Percentiles rank a stretch among this genome's conserved stretches.
These are phyloP conservation scores for Charaxes varanes DNA, from an alignment of 1,140 invertebrate genomes.

Conservation along the genomic window DNA sequence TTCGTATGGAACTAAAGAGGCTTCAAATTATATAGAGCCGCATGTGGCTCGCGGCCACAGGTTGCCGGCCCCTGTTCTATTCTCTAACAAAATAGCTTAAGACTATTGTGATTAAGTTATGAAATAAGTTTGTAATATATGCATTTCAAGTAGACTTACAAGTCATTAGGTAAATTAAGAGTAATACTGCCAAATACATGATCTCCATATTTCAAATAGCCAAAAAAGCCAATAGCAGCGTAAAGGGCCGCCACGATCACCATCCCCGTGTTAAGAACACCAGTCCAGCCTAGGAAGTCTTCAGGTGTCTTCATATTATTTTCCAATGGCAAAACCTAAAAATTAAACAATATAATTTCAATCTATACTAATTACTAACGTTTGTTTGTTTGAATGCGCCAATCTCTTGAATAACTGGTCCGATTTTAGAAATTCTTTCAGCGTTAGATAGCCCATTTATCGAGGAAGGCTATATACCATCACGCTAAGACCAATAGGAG, in stretches of 20 bases:
- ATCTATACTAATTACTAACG: too few species aligned
- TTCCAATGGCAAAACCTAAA: conserved; percentile 87
- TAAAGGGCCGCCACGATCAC: conserved; percentile 88
- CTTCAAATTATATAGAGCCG: too few species aligned
- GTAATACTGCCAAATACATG: conserved; percentile 87
- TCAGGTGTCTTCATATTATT: conserved; percentile 92
- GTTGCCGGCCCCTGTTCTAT: too few species aligned
- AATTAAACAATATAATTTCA: conserved; percentile 11
- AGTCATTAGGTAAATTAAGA: conserved; percentile 84
- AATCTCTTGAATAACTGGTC: too few species aligned
- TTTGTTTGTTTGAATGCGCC: too few species aligned
- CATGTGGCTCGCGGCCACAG: too few species aligned
- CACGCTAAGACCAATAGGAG: too few species aligned
- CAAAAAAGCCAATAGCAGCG: conserved; percentile 91
- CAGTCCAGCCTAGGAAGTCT: conserved; percentile 87
- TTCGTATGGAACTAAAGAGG: too few species aligned
- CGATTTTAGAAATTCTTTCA: too few species aligned
- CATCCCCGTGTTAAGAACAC: conserved; percentile 93
- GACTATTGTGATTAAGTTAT: not conserved
- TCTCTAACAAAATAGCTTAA: not conserved
- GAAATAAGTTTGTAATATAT: not conserved
- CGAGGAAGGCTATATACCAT: too few species aligned
- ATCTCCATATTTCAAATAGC: conserved; percentile 92
- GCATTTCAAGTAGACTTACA: conserved; percentile 75
- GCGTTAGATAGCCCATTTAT: too few species aligned